Base-by-base conservation (phyloP, 1,140 invertebrate genomes). In the Tetramorium simillimum region DNA sequence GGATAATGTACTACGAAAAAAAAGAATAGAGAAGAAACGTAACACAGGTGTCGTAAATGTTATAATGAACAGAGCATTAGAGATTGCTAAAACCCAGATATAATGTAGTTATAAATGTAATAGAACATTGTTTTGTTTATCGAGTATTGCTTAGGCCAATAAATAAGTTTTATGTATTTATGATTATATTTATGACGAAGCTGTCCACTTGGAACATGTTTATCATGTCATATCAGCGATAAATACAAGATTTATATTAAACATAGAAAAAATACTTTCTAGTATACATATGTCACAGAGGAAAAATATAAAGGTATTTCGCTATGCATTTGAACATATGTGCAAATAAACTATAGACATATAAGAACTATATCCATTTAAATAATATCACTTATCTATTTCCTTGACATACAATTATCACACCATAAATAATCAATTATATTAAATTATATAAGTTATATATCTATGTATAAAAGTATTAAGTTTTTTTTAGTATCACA, bases 1-100 rank as follows among this genome's bases (percentile, higher is more conserved):
- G 94, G 88, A 94, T 12, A 85, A 88, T 7, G 62, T 95, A 33
- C 56, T 95, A 0, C 88, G 88, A 51, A 93, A 92, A 43, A 93
- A 93, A 49, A 92, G 80, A 73, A n/a, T 78, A 0, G 91, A 86
- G 49, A 91, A 86, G 76, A 93, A 89, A 85, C 75, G 46, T 9
- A 18, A 85, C 33, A 90, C 86, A 21, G 69, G 40, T 16, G 73
- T 88, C 18, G 51, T 69, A n/a, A 80, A 90, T 72, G 33, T 87
- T 51, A 90, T 93, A 69, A 85, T 94, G 4, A 86, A 93, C 65
- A 91, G 62, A 77, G 93, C 93, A 16, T 81, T 94, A 14, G 86
- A 93, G 40, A 90, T 91, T 40, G 81, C 84, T 7, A 93, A 93
- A 70, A 92, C 88, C 51, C 40, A 69, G 60, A 87, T 56, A 76